Evolutionary conservation across 2,888 invertebrate genomes (phyloP), one percentile per base, ranked within the genome.

Genomic region (Boloria selene): DNA sequence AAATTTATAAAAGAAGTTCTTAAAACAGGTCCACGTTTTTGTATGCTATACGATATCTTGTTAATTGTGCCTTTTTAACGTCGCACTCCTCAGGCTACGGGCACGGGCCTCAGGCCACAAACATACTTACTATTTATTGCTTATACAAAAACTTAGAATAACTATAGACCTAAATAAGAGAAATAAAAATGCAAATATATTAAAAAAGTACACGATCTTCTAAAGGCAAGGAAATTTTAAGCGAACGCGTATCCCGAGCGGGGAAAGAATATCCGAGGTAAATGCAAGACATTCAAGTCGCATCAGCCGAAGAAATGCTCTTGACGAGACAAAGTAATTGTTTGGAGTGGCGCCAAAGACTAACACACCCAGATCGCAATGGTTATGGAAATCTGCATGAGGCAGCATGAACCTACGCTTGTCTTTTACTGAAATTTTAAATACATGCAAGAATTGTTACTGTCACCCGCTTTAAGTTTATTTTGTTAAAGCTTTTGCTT

Each of bases 251-350:
- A 56, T 18, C 38, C 38, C 45, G n/a, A 38, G 31, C 31, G 10
- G 31, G 10, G 47, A 64, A 64, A 64, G 64, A 67, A 64, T 51
- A 67, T 70, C 69, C 64, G 68, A 70, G 61, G 56, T 69, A 68
- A 70, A 68, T 65, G 69, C 65, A 70, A 77, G 79, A 83, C 78
- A 78, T 79, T 84, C 80, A 77, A 80, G 80, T 78, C 77, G 81
- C 82, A 86, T 87, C 85, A 83, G 79, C 79, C 74, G 80, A 80
- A 82, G 83, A 82, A 86, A 83, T 78, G 84, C 73, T 83, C 79
- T 79, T 88, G 87, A 88, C 83, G 87, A 87, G 85, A 80, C 84
- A 85, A 84, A 87, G 88, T 88, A 88, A 90, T 90, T 87, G 87
- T 88, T 84, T 90, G 90, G 90, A 88, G 73, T 54, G 38, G 63